Conservation (phyloP, 1,140 invertebrate species). For the Dendroctonus ponderosae region DNA sequence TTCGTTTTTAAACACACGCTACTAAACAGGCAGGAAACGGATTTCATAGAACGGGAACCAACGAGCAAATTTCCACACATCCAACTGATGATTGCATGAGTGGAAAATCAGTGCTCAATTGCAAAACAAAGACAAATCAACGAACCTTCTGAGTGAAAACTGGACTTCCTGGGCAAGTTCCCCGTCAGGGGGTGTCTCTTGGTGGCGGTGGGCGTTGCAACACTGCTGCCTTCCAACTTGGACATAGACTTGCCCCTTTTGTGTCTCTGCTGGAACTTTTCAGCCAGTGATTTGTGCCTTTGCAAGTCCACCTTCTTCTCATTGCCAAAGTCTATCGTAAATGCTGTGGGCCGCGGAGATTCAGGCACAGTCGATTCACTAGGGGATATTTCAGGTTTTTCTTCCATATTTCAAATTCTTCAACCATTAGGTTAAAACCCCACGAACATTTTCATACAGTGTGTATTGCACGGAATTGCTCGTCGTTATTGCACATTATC, state of each 20-base stretch:
- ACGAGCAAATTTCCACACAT: no score
- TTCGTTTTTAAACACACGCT: no score
- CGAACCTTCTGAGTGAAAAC: slow-evolving; percentile 62
- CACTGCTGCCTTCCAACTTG: slow-evolving; percentile 52
- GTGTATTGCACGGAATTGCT: background rate
- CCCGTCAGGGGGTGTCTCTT: slow-evolving; percentile 47
- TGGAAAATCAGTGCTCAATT: background rate
- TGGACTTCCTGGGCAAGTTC: slow-evolving; percentile 58
- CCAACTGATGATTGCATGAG: no score
- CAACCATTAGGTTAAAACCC: background rate
- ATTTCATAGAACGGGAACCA: no score
- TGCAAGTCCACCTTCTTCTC: slow-evolving; percentile 61
- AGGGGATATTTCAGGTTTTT: slow-evolving; percentile 29
- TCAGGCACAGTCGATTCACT: slow-evolving; percentile 34
- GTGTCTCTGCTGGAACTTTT: slow-evolving; percentile 68
- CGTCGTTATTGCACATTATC: background rate
- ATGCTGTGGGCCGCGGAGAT: slow-evolving; percentile 55
- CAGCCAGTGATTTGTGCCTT: slow-evolving; percentile 64
- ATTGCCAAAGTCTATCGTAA: slow-evolving; percentile 68
- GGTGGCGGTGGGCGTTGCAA: background rate
- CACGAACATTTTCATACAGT: background rate
- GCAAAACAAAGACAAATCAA: background rate
- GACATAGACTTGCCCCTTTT: slow-evolving; percentile 69
- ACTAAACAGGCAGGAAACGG: no score
- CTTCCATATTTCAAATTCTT: slow-evolving; percentile 38